Evolutionary conservation across 2,888 invertebrate genomes (phyloP).

Genomic region (Syrista parreyssii): DNA sequence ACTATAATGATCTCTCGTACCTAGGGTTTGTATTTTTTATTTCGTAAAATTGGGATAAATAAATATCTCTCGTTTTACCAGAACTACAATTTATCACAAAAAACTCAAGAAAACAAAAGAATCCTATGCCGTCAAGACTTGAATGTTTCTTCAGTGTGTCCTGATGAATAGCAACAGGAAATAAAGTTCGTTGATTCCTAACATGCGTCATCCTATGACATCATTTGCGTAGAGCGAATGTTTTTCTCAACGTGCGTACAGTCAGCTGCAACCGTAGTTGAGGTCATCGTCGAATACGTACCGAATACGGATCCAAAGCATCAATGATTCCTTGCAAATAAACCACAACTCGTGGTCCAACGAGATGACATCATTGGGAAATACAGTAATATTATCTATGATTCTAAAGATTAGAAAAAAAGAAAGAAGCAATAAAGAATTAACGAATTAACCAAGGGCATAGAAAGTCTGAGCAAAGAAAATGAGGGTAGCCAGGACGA

Average conservation of each 20-base stretch:
- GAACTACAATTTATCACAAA: not conserved
- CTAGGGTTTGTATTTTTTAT: not conserved
- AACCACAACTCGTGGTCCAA: not conserved
- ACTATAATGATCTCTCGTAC: not conserved
- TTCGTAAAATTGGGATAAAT: not conserved
- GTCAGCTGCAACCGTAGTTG: constrained; percentile 3
- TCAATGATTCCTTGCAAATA: not conserved
- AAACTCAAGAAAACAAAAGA: not conserved
- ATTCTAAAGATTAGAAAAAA: not conserved
- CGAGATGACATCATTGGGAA: not conserved
- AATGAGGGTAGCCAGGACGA: not conserved
- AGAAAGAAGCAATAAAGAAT: not conserved
- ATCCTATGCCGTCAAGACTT: not conserved
- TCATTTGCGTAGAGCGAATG: constrained; percentile 14
- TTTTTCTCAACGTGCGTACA: not conserved
- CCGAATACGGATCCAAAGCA: constrained; percentile 1
- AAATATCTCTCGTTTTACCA: constrained; percentile 5
- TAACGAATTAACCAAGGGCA: not conserved
- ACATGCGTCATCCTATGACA: constrained; percentile 21
- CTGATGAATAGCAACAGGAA: not conserved
- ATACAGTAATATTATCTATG: not conserved
- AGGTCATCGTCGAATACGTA: constrained; percentile 18
- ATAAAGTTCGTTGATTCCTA: constrained; percentile 22
- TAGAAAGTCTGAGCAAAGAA: not conserved
- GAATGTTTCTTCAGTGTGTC: not conserved